phyloP scores from a whole-genome alignment of 2,797 vertebrate species.

The Arrhamphus sclerolepis region DNA sequence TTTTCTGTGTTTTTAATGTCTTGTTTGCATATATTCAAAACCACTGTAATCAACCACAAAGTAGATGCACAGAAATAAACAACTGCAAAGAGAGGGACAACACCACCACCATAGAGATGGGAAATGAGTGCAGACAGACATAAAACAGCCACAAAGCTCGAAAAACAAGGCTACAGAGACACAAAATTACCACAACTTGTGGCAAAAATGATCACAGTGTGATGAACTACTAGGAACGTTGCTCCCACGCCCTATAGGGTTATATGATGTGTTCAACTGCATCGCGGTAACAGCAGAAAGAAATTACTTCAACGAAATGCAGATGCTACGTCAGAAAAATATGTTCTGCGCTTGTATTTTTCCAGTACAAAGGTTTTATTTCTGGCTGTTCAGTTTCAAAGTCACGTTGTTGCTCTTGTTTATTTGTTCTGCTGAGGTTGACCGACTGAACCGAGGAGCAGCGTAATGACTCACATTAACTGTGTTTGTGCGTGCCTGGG shows the following conservation, averaged over 20 bases:
- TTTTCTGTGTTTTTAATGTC: too few species aligned
- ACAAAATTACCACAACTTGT: too few species aligned
- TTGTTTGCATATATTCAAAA: not conserved
- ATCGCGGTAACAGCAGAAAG: not conserved
- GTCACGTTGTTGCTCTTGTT: not conserved
- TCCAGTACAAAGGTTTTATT: not conserved
- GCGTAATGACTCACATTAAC: constrained; percentile 23
- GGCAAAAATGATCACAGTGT: too few species aligned
- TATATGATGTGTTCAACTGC: not conserved
- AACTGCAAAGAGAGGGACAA: not conserved
- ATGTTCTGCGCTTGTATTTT: not conserved
- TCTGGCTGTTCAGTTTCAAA: not conserved
- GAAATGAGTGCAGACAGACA: not conserved
- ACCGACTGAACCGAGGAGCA: constrained; percentile 12
- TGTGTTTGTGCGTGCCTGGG: not conserved
- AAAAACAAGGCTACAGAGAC: not conserved
- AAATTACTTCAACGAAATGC: not conserved
- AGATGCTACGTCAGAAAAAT: not conserved
- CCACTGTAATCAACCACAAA: not conserved
- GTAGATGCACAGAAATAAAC: not conserved
- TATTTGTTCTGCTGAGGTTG: constrained; percentile 1
- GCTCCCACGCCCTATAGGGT: too few species aligned
- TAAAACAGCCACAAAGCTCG: not conserved
- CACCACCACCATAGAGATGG: too few species aligned
- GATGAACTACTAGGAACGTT: too few species aligned